Evolutionary conservation across 2,797 vertebrate genomes (phyloP).

Genomic region (Florisuga fusca): DNA sequence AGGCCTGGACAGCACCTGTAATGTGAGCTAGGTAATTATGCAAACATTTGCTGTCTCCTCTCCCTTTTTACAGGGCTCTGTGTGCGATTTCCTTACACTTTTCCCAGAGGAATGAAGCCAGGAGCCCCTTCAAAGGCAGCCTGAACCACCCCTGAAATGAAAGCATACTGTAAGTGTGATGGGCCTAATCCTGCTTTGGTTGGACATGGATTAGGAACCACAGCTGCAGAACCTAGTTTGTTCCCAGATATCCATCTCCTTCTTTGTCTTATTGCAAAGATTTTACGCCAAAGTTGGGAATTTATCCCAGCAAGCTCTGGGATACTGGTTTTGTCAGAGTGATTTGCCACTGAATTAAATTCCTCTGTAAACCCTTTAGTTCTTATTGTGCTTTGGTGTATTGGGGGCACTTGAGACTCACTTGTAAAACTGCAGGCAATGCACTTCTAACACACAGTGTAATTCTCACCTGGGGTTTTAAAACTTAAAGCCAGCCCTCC

Average conservation of each 20-base stretch:
- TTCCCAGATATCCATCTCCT: not conserved
- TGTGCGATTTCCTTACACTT: rapidly evolving
- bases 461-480: slow-evolving; percentile 71
- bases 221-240: not conserved
- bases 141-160: not conserved
- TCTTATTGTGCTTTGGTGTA: slow-evolving; percentile 59
- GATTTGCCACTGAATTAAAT: slow-evolving; percentile 21
- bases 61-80: not conserved
- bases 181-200: not conserved
- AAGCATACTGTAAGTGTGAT: rapidly evolving
- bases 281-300: not conserved
- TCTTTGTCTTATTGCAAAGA: not conserved
- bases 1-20: not conserved
- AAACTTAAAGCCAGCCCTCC: slow-evolving; percentile 67
- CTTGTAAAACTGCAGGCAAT: slow-evolving; percentile 73
- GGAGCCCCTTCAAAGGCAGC: not conserved
- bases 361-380: slow-evolving; percentile 46
- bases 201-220: not conserved
- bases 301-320: not conserved
- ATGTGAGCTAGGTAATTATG: rapidly evolving
- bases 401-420: slow-evolving; percentile 35
- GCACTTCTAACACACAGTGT: slow-evolving; percentile 58
- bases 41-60: not conserved
- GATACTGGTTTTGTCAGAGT: not conserved
- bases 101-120: not conserved